These are phyloP conservation scores for Sitophilus oryzae DNA, from an alignment of 1,140 invertebrate species.

Conservation along the genomic window DNA sequence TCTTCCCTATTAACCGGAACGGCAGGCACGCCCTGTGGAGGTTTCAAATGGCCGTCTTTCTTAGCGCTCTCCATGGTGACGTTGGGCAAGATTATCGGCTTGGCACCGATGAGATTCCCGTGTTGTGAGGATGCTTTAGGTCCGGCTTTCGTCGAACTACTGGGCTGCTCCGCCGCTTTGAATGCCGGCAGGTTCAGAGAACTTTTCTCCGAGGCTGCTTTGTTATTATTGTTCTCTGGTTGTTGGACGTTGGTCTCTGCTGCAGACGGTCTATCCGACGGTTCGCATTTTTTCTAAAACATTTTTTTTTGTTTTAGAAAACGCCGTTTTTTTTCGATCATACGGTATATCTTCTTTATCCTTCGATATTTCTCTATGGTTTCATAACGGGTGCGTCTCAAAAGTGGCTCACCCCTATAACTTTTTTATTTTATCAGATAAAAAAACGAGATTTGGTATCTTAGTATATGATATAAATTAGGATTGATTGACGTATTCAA, in stretches of 20 bases:
- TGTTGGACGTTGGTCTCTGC: background rate
- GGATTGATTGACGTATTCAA: too few species aligned
- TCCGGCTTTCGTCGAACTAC: slow-evolving; percentile 26
- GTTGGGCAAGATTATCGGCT: slow-evolving; percentile 30
- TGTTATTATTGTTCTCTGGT: too few species aligned
- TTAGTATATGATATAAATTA: too few species aligned
- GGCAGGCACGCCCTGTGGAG: slow-evolving; percentile 35
- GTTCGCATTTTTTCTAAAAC: slow-evolving; percentile 19
- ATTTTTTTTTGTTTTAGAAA: slow-evolving; percentile 14
- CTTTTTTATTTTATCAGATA: too few species aligned
- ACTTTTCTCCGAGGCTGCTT: slow-evolving; percentile 27
- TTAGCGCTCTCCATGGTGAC: slow-evolving; percentile 31
- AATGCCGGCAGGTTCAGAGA: slow-evolving; percentile 3
- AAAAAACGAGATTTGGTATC: too few species aligned
- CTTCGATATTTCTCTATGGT: too few species aligned
- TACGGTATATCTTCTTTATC: background rate
- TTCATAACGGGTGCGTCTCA: too few species aligned
- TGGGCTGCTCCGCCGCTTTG: slow-evolving; percentile 19
- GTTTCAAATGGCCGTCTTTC: slow-evolving; percentile 16
- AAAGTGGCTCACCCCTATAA: too few species aligned
- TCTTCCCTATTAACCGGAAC: slow-evolving; percentile 30
- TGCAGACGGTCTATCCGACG: background rate
- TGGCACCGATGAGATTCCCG: slow-evolving; percentile 27
- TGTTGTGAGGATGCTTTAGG: slow-evolving; percentile 21
- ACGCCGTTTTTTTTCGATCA: background rate